Evolutionary conservation across 1,140 invertebrate genomes (phyloP), one percentile per base, ranked within the genome.

Genomic region (Leguminivora glycinivorella): DNA sequence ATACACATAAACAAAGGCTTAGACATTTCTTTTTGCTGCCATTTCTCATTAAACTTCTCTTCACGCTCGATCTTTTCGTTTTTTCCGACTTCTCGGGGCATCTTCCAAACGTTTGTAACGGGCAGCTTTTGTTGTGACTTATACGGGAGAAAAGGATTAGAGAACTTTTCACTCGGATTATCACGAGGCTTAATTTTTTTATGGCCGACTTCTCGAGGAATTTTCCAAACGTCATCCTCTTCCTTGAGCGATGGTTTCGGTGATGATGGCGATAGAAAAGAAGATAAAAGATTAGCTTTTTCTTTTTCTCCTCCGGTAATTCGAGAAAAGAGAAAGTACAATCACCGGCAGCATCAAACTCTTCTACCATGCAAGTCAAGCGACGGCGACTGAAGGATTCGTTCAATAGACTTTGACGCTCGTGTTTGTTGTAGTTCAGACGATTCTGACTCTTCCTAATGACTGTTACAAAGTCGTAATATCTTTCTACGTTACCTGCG

Each of bases 1-100:
- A 87, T 84, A 70, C 85, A 89, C 1, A 88, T 88, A 73, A 91
- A 90, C 29, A 87, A 83, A 25, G 83, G 81, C 75, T 82, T 88
- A 40, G 72, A 60, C 58, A 82, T 82, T 67, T 83, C 78, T 68
- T 78, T 79, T 4, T 75, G 70, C 26, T 69, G 80, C 26, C 85
- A 76, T 0, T 67, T 68, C 52, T 69, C 34, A 38, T 6, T 38
- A 38, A 3, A 38, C 34, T 38, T 75, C 58, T 52, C 43, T 24
- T 40, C 71, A 52, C 7, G 43, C 34, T 38, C 58, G 38, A 43
- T 74, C 70, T 69, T 77, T 67, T 72, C 24, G 24, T 76, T 63
- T 4, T 75, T 67, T 38, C 67, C 24, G 38, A 26, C 70, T 3
- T 72, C 70, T 6, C 72, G 75, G 2, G 82, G 80, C 10, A 80